Conservation (phyloP, 2,113 vertebrate species). For the Hypanus sabinus region DNA sequence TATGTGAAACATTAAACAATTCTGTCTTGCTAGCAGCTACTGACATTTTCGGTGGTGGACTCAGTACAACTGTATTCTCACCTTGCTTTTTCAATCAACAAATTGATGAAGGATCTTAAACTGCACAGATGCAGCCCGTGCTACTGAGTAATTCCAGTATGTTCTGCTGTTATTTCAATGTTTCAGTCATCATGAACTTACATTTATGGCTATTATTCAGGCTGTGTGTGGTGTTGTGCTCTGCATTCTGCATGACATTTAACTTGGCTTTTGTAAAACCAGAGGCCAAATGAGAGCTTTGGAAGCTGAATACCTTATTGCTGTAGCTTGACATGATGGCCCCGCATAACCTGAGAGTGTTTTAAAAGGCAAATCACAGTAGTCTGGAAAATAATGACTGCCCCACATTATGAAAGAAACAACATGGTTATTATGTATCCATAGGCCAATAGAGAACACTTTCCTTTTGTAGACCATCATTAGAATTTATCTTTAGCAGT, state of each 20-base stretch:
- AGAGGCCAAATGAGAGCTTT: not conserved
- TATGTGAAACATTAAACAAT: not conserved
- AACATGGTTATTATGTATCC: not conserved
- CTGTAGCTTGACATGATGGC: not conserved
- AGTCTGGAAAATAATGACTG: not conserved
- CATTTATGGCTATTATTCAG: not conserved
- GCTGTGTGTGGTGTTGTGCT: not conserved
- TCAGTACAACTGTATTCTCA: not conserved
- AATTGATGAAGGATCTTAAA: too few relatives aligned
- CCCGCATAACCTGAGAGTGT: not conserved
- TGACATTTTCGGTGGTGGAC: not conserved
- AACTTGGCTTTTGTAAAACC: not conserved
- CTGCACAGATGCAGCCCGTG: too few relatives aligned
- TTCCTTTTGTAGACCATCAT: not conserved
- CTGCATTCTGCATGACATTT: not conserved
- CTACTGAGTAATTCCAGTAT: too few relatives aligned
- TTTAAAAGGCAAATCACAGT: not conserved
- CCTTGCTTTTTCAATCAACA: not conserved
- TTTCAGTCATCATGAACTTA: not conserved
- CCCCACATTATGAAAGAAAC: not conserved
- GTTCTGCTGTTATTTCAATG: too few relatives aligned
- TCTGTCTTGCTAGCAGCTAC: not conserved
- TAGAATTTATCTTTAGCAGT: not conserved
- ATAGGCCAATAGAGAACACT: not conserved
- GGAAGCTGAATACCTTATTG: not conserved